phyloP scores from a whole-genome alignment of 92 coral and sea anemone species.

The Hydrozoanthus gracilis region DNA sequence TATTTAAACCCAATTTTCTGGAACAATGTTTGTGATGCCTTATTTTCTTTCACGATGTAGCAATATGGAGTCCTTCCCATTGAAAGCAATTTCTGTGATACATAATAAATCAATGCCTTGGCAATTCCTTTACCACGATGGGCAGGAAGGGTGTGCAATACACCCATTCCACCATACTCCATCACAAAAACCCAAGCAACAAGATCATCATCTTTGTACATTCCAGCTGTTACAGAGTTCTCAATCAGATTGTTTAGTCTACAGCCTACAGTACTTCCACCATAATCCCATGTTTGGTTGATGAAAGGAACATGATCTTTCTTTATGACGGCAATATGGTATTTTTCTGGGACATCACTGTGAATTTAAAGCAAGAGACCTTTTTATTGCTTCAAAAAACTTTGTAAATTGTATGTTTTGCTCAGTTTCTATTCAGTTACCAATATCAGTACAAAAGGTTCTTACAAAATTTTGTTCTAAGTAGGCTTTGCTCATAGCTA shows the following conservation, averaged over 20 bases:
- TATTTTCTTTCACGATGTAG: constrained; percentile 34
- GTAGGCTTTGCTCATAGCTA: no score
- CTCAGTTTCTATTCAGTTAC: neutral
- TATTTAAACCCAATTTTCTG: constrained; percentile 54
- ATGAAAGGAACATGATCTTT: constrained; percentile 19
- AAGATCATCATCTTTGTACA: constrained; percentile 40
- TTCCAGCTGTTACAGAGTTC: constrained; percentile 51
- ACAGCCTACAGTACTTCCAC: neutral
- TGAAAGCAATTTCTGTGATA: constrained; percentile 23
- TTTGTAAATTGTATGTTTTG: neutral
- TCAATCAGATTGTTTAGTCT: constrained; percentile 31
- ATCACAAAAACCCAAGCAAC: constrained; percentile 54
- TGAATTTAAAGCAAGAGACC: neutral
- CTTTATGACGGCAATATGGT: constrained; percentile 36
- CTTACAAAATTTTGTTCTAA: no score
- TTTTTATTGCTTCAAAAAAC: neutral
- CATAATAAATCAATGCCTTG: constrained; percentile 43
- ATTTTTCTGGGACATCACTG: constrained; percentile 47
- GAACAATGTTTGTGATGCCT: constrained; percentile 45
- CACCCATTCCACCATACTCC: constrained; percentile 36
- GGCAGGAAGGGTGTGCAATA: constrained; percentile 46
- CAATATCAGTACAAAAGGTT: no score
- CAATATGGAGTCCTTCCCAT: constrained; percentile 35
- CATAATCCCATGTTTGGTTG: constrained; percentile 42
- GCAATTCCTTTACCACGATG: constrained; percentile 56